phyloP scores from a whole-genome alignment of 2,888 invertebrate genomes.

The Tethea ocularis region DNA sequence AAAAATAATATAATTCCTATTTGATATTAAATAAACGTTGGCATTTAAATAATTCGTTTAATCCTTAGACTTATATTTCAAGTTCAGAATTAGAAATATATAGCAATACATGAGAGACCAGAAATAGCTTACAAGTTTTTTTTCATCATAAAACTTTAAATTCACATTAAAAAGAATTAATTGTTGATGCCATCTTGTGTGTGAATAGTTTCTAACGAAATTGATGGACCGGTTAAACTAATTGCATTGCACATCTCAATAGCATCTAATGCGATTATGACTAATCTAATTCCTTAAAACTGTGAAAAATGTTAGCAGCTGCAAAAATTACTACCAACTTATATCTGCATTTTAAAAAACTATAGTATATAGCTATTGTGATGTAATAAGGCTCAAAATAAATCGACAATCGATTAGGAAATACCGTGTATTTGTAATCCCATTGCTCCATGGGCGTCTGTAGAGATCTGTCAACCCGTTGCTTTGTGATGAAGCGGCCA shows the following conservation, averaged over 20 bases:
- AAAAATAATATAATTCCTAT: too few relatives aligned
- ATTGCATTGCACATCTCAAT: constrained; percentile 40
- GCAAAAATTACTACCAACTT: constrained; percentile 46
- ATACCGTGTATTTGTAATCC: constrained; percentile 72
- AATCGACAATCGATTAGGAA: constrained; percentile 45
- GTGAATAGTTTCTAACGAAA: constrained; percentile 4
- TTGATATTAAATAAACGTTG: too few relatives aligned
- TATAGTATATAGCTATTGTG: constrained; percentile 21
- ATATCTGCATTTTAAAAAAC: constrained; percentile 41
- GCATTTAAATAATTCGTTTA: too few relatives aligned
- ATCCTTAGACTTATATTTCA: too few relatives aligned
- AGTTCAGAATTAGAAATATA: not conserved
- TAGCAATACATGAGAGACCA: not conserved
- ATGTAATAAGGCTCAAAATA: constrained; percentile 52
- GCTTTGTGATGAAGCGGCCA: constrained; percentile 77
- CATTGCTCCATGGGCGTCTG: constrained; percentile 70
- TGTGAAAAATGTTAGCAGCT: constrained; percentile 60
- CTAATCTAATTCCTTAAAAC: constrained; percentile 72
- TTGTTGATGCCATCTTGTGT: not conserved
- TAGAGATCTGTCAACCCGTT: constrained; percentile 82
- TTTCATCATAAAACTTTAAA: not conserved
- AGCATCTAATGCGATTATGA: constrained; percentile 67
- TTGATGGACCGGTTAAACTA: constrained; percentile 31
- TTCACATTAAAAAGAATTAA: not conserved
- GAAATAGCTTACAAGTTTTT: not conserved